Conservation (phyloP, 2,888 invertebrate species). For the Leucophenga montana region DNA sequence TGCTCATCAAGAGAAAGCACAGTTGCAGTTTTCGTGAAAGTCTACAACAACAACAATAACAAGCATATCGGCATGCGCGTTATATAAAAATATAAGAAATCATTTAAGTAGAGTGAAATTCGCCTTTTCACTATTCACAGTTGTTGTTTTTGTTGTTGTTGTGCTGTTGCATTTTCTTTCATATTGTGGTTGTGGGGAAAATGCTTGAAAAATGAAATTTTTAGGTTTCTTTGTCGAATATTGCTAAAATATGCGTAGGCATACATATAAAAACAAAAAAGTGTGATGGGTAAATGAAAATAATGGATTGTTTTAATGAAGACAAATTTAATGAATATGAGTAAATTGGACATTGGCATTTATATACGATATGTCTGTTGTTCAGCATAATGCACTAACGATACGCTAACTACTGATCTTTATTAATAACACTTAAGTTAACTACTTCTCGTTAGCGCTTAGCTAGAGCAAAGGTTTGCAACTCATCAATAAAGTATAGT, state of each 20-base stretch:
- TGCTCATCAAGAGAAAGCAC: slow-evolving; percentile 27
- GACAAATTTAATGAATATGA: too few relatives aligned
- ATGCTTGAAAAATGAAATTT: not conserved
- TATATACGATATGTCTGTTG: too few relatives aligned
- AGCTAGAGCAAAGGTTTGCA: too few relatives aligned
- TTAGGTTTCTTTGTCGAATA: too few relatives aligned
- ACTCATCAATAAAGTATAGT: too few relatives aligned
- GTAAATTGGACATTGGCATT: too few relatives aligned
- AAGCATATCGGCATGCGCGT: slow-evolving; percentile 38
- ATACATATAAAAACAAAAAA: not conserved
- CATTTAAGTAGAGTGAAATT: slow-evolving; percentile 63
- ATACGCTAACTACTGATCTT: too few relatives aligned
- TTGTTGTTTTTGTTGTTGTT: slow-evolving; percentile 27
- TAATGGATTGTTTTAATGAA: too few relatives aligned
- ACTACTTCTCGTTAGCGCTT: too few relatives aligned
- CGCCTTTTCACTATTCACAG: slow-evolving; percentile 24
- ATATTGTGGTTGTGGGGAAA: not conserved
- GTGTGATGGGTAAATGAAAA: too few relatives aligned
- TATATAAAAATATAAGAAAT: slow-evolving; percentile 61
- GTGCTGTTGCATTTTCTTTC: slow-evolving; percentile 19
- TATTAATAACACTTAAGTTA: too few relatives aligned
- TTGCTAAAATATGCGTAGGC: not conserved
- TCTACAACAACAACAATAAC: slow-evolving; percentile 32
- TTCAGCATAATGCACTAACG: too few relatives aligned
- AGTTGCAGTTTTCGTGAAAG: slow-evolving; percentile 65